These are phyloP conservation scores for Triops cancriformis DNA, from an alignment of 1,140 invertebrate genomes.

Conservation along the genomic window DNA sequence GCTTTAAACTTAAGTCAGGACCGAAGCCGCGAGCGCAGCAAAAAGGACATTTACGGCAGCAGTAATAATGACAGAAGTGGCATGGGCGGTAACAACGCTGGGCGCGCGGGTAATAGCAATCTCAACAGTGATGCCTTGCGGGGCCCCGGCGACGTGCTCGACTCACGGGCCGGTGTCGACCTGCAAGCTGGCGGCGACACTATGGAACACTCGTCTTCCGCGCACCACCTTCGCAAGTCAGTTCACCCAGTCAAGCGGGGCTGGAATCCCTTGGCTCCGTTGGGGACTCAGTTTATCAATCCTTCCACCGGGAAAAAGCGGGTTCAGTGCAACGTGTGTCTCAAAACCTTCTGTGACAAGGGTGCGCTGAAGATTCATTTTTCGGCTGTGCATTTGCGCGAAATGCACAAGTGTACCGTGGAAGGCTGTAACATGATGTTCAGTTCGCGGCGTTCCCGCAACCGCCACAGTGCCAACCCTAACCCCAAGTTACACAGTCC, in stretches of 20 bases:
- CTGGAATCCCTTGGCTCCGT: conserved; percentile 74
- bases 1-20: conserved; percentile 57
- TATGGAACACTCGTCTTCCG: conserved; percentile 41
- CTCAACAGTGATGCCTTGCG: conserved; percentile 30
- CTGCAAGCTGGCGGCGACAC: conserved; percentile 34
- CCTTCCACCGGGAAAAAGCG: conserved; percentile 88
- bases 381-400: conserved; percentile 93
- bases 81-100: conserved; percentile 15
- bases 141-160: conserved; percentile 37
- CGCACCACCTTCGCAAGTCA: conserved; percentile 53
- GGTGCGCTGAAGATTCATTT: conserved; percentile 99
- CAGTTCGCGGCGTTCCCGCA: conserved; percentile 86
- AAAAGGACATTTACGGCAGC: background rate
- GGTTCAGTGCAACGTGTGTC: conserved; percentile 94
- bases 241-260: conserved; percentile 81
- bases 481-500: conserved; percentile 97
- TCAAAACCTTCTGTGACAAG: conserved; percentile 99
- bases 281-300: conserved; percentile 83
- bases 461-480: conserved; percentile 94
- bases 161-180: conserved; percentile 30
- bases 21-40: conserved; percentile 27
- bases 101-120: conserved; percentile 32
- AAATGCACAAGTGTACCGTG: conserved; percentile 99
- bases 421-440: conserved; percentile 99
- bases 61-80: background rate